Evolutionary conservation across 1,140 invertebrate genomes (phyloP), one percentile per base, ranked within the genome.

Genomic region (Calliopsis andreniformis): DNA sequence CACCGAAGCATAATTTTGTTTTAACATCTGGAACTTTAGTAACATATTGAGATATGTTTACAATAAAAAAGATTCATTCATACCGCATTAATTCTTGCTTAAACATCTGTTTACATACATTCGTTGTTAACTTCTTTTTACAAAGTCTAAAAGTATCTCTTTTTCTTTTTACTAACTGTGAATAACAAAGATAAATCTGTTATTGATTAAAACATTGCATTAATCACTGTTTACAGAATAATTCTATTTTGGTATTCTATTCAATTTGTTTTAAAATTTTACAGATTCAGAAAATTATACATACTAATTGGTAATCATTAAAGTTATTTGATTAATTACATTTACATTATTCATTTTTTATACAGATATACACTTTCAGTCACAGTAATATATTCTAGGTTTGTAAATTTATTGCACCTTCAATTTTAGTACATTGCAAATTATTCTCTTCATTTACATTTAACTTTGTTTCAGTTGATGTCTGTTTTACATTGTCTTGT

Each of bases 371-470:
- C 3, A 53, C 12, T 18, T 30, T 42, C 8, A 10, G 1, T 56
- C 30, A 3, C 12, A 16, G 39, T 43, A 5, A 43, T 39, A 43
- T 42, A n/a, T 53, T 39, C 49, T 64, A 75, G 20, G 53, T 75
- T 47, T 75, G 39, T 16, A 75, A 67, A 12, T 55, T 55, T 3
- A 35, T 67, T 56, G 42, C 30, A 47, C 67, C 51, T 12, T 58
- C 28, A 1, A 42, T 20, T 53, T n/a, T 53, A n/a, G 39, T 20
- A 58, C 42, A 47, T 66, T 75, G 51, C 18, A 45, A 67, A 35
- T 47, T 45, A 47, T 28, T 67, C 23, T 75, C 51, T n/a, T 75
- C 63, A 7, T 39, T 28, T 64, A 23, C 4, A 58, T 39, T 71
- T 39, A 71, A 28, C 18, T 39, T 75, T 25, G 14, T 47, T 58